Evolutionary conservation across 2,113 vertebrate species (phyloP).

Genomic region (Corythaeola cristata): DNA sequence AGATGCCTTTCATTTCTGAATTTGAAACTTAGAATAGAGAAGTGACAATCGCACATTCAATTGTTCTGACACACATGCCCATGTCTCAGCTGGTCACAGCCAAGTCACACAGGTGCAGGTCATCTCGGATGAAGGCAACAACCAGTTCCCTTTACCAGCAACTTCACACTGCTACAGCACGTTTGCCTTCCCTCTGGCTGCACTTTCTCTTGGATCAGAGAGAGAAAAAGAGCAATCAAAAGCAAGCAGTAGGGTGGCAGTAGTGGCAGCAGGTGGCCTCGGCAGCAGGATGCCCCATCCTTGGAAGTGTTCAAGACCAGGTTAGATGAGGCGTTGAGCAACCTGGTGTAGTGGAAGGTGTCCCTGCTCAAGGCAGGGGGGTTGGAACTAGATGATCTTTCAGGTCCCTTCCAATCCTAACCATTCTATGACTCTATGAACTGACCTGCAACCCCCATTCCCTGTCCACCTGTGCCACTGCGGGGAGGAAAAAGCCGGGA

Average conservation of each 20-base stretch:
- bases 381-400: too few species aligned
- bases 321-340: too few species aligned
- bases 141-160: background rate
- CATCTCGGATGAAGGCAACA: background rate
- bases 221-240: background rate
- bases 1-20: background rate
- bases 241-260: background rate
- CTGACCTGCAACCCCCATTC: too few species aligned
- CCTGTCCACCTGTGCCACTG: too few species aligned
- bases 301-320: too few species aligned
- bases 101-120: rapidly evolving
- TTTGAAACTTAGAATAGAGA: background rate
- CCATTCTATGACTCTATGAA: too few species aligned
- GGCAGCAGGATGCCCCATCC: too few species aligned
- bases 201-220: background rate
- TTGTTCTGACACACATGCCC: background rate
- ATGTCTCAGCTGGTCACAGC: background rate
- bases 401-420: too few species aligned
- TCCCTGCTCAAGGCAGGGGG: too few species aligned
- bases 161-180: background rate
- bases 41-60: background rate
- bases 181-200: background rate
- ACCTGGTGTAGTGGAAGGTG: too few species aligned
- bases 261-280: background rate
- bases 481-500: too few species aligned